Conservation (phyloP, 1,140 invertebrate genomes). For the Ephestia elutella region DNA sequence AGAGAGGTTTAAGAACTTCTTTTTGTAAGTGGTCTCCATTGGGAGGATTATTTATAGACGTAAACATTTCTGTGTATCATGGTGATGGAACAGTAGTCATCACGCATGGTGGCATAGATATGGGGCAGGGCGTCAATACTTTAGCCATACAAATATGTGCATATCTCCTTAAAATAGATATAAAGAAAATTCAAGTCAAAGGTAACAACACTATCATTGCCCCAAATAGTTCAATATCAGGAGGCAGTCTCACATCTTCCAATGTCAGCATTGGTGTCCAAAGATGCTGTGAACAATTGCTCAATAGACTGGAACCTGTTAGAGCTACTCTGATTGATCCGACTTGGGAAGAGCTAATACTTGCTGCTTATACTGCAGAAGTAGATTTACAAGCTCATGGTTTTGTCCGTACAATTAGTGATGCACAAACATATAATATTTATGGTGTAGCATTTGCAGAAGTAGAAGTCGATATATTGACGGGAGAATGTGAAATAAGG, state of each 20-base stretch:
- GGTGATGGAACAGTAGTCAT: conserved; percentile 85
- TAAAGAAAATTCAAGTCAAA: conserved; percentile 80
- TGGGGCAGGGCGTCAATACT: conserved; percentile 87
- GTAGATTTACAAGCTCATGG: conserved; percentile 74
- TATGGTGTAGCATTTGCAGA: conserved; percentile 78
- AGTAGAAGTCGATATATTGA: conserved; percentile 84
- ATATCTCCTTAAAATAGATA: conserved; percentile 79
- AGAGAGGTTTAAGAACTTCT: conserved; percentile 80
- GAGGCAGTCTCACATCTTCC: conserved; percentile 72
- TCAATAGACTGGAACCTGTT: conserved; percentile 77
- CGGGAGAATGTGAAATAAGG: conserved; percentile 78
- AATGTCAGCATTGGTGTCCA: conserved; percentile 27
- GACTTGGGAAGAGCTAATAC: conserved; percentile 78
- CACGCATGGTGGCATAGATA: conserved; percentile 85
- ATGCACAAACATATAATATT: conserved; percentile 71
- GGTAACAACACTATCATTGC: conserved; percentile 76
- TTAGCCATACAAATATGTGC: conserved; percentile 84
- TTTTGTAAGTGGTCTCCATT: conserved; percentile 78
- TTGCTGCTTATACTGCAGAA: conserved; percentile 68
- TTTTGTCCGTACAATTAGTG: conserved; percentile 26
- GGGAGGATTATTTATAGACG: conserved; percentile 74
- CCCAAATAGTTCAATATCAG: conserved; percentile 77
- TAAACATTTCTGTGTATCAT: conserved; percentile 81
- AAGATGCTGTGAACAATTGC: conserved; percentile 52
- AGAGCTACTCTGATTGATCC: conserved; percentile 73